A percentile compares a stretch with the other conserved stretches of the same genome.
Evolutionary conservation across 37 sponge, comb jelly and placozoan species (phyloP).

Genomic region (Spongilla lacustris): DNA sequence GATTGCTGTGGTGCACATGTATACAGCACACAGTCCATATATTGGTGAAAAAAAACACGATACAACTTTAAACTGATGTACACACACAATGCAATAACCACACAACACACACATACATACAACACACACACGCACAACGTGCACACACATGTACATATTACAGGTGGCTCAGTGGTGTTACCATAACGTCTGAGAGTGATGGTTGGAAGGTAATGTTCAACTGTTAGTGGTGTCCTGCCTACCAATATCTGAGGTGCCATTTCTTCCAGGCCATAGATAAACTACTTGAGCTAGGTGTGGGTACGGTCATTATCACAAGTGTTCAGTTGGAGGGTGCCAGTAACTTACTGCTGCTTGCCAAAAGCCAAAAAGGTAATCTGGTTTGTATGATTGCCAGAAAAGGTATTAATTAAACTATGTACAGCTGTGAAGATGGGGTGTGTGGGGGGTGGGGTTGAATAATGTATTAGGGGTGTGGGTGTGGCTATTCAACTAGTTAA

Average conservation of each 20-base stretch:
- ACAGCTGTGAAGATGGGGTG: too few relatives aligned
- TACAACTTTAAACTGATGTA: too few relatives aligned
- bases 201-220: constrained; percentile 62
- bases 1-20: too few relatives aligned
- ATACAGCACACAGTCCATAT: too few relatives aligned
- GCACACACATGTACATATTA: background rate
- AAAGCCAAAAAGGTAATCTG: constrained; percentile 43
- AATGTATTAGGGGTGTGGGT: background rate
- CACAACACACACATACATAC: too few relatives aligned
- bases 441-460: background rate
- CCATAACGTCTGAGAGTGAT: constrained; percentile 78
- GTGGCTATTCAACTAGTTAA: too few relatives aligned
- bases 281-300: constrained; percentile 59
- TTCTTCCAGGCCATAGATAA: constrained; percentile 66
- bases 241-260: too few relatives aligned
- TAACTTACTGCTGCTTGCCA: constrained; percentile 59
- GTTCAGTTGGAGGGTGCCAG: constrained; percentile 26
- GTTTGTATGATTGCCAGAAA: too few relatives aligned
- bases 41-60: too few relatives aligned
- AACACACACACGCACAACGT: background rate
- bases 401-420: too few relatives aligned
- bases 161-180: constrained; percentile 73
- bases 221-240: too few relatives aligned
- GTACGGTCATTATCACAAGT: constrained; percentile 81
- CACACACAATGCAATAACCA: too few relatives aligned